Base-by-base conservation (phyloP, 2,797 vertebrate species). In the Smutsia temminckii region DNA sequence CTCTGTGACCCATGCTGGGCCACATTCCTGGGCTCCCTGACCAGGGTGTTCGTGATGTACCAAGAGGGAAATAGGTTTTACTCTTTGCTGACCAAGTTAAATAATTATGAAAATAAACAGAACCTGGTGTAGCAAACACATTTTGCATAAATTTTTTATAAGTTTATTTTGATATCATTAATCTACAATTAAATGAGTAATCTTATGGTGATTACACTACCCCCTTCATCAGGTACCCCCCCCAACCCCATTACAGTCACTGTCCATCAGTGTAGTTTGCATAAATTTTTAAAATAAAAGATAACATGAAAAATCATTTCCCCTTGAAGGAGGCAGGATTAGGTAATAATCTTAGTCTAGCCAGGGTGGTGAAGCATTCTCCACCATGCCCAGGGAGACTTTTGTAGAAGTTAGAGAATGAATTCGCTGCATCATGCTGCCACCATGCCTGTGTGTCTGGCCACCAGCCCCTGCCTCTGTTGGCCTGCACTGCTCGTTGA, bases 11-110 rank as follows among this genome's bases (percentile, higher is more conserved):
- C n/a, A 0, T 2, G 4, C 2, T 17, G 3, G 32, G 12, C 74
- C n/a, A 0, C 23, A 13, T 3, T 23, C 21, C 51, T 2, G 8
- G 51, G 23, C 21, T 57, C 51, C 21, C n/a, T 3, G 1, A 7
- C 21, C 51, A 25, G 17, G 17, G 63, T 6, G 63, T 16, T 21
- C 10, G 6, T 8, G 25, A 1, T 20, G 14, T 5, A 14, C 34
- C 32, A 0, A 9, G 69, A n/a, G 29, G 80, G 42, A 71, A 81
- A 29, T 1, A 57, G 25, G 8, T 53, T 74, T 64, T n/a, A 25
- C 20, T 66, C 23, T 61, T 18, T 51, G 42, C 37, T 1, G 20
- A 49, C 55, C 80, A 21, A 14, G n/a, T 61, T 61, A 69, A 90
- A 85, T 84, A 93, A 81, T 13, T 77, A 59, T 34, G 57, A 21